Conservation (phyloP, 2,113 vertebrate species). For the Chascanopsetta lugubris region DNA sequence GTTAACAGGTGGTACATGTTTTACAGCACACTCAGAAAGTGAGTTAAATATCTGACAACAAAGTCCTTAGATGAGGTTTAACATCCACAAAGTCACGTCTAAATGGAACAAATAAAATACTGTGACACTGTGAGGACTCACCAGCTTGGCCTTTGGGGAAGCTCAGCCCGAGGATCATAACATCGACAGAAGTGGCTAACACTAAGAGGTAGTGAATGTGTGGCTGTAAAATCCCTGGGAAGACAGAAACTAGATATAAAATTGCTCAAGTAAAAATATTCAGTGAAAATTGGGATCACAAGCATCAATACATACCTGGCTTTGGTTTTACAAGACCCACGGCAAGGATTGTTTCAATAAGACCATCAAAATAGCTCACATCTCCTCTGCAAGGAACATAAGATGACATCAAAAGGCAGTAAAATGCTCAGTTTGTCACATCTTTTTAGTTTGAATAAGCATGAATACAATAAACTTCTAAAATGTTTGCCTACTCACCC, state of each 20-base stretch:
- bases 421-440: not conserved
- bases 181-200: conserved; percentile 94
- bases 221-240: conserved; percentile 94
- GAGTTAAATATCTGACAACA: too few relatives aligned
- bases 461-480: too few relatives aligned
- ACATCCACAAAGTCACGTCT: not conserved
- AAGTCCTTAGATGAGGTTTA: too few relatives aligned
- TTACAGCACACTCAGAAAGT: too few relatives aligned
- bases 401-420: not conserved
- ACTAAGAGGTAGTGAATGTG: conserved; percentile 93
- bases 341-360: conserved; percentile 97
- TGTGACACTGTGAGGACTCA: conserved; percentile 59
- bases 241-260: conserved; percentile 16
- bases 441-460: not conserved
- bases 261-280: not conserved
- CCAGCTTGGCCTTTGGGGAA: conserved; percentile 89
- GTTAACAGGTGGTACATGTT: too few relatives aligned
- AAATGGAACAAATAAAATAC: not conserved
- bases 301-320: conserved; percentile 79
- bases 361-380: conserved; percentile 95
- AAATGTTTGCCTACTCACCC: conserved; percentile 82
- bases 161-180: conserved; percentile 94
- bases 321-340: conserved; percentile 96
- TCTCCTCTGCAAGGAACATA: conserved; percentile 84
- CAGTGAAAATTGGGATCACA: not conserved